Conservation (phyloP, 2,113 vertebrate genomes). For the Psephotus haematonotus region DNA sequence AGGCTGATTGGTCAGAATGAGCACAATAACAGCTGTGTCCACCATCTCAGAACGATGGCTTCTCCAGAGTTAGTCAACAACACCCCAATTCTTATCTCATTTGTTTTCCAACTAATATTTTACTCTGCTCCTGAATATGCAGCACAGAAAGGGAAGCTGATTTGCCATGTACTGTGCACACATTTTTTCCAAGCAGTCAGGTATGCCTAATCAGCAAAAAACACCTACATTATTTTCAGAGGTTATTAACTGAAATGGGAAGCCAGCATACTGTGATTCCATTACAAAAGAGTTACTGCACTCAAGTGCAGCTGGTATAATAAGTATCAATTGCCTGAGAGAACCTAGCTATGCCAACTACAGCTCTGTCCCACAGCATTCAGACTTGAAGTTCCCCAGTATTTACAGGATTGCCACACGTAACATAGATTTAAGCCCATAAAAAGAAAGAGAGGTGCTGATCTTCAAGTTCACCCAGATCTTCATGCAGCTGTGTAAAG, state of each 20-base stretch:
- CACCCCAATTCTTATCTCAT: not conserved
- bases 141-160: slow-evolving; percentile 21
- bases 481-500: not conserved
- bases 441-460: not conserved
- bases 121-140: slow-evolving; percentile 46
- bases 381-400: not conserved
- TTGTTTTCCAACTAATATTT: not conserved
- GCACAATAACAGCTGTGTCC: not conserved
- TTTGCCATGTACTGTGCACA: not conserved
- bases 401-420: not conserved
- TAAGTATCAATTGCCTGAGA: not conserved
- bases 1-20: not conserved
- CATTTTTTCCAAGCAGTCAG: slow-evolving; percentile 18
- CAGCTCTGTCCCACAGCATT: not conserved
- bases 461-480: not conserved
- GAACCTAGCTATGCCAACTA: not conserved
- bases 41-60: not conserved
- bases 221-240: slow-evolving; percentile 50
- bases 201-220: slow-evolving; percentile 61
- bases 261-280: slow-evolving; percentile 20
- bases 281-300: slow-evolving; percentile 61
- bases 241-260: slow-evolving; percentile 62
- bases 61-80: not conserved
- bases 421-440: not conserved
- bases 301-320: not conserved